Conservation (phyloP, 2,888 invertebrate species). For the Mesochorus sp. region DNA sequence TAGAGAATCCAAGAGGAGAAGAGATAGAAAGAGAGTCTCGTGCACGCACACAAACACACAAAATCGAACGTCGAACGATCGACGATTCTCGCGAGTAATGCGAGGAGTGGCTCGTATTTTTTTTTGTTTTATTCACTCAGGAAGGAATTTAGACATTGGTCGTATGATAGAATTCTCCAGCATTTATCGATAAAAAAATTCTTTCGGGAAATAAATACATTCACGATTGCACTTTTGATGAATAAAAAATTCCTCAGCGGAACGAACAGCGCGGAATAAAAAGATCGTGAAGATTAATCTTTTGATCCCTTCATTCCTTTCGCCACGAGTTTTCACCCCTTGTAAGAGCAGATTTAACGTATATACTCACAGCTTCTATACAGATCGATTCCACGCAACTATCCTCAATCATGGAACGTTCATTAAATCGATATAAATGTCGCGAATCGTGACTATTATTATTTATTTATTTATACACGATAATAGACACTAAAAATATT, state of each 20-base stretch:
- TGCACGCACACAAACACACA: not conserved
- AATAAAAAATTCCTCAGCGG: not conserved
- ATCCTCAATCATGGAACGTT: too few species aligned
- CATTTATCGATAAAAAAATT: too few species aligned
- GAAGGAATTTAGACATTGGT: too few species aligned
- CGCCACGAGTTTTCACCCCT: not conserved
- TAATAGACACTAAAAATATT: not conserved
- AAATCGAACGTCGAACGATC: conserved; percentile 57
- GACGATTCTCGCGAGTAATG: conserved; percentile 37
- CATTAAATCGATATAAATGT: not conserved
- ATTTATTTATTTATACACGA: too few species aligned
- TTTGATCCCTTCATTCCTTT: not conserved
- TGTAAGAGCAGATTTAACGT: not conserved
- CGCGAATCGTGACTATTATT: not conserved
- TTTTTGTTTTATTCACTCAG: not conserved
- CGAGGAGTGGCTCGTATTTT: conserved; percentile 28
- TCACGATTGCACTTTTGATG: too few species aligned
- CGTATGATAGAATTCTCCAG: too few species aligned
- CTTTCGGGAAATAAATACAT: too few species aligned
- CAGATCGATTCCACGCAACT: conserved; percentile 11
- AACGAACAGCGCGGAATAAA: not conserved
- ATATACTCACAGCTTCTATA: conserved; percentile 41
- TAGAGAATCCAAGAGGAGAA: conserved; percentile 28
- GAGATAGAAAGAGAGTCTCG: not conserved
- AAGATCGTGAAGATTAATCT: not conserved